A percentile compares a stretch with the other conserved stretches of the same genome.
Conservation (phyloP, 1,140 invertebrate species). For the Conus betulinus region DNA sequence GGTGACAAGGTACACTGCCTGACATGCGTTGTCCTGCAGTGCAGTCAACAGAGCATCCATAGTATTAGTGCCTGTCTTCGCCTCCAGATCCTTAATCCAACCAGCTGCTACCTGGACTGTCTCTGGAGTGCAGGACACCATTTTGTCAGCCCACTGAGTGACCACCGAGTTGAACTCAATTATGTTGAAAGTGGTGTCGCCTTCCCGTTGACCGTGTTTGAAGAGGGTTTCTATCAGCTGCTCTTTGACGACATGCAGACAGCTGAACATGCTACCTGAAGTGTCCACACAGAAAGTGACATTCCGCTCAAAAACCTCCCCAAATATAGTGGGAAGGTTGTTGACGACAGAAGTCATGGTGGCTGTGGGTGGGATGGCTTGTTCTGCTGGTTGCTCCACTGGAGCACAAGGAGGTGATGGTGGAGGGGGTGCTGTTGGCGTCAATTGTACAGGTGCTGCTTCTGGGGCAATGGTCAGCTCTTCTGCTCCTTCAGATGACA, state of each 20-base stretch:
- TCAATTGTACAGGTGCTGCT: neutral
- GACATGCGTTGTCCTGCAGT: constrained; percentile 66
- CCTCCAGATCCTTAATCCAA: constrained; percentile 71
- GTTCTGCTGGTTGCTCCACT: neutral
- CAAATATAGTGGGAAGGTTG: constrained; percentile 67
- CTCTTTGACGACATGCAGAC: constrained; percentile 71
- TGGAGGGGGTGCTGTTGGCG: constrained; percentile 24
- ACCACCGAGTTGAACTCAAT: constrained; percentile 74
- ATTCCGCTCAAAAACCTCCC: constrained; percentile 68
- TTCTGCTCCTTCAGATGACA: constrained; percentile 16
- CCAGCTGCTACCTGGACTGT: constrained; percentile 71
- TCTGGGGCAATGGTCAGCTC: neutral
- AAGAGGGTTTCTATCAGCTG: constrained; percentile 71
- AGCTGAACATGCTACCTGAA: constrained; percentile 74
- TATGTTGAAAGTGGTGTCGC: constrained; percentile 69
- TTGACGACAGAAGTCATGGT: neutral
- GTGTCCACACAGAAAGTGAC: constrained; percentile 75
- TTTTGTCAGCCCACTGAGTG: constrained; percentile 74
- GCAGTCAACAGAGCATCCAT: constrained; percentile 72
- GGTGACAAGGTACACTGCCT: constrained; percentile 74
- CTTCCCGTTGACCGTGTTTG: constrained; percentile 62
- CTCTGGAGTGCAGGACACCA: constrained; percentile 73
- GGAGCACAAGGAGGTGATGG: neutral
- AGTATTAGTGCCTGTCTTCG: constrained; percentile 75
- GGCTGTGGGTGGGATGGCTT: neutral